These are phyloP conservation scores for Protobothrops mucrosquamatus DNA, from an alignment of 2,113 vertebrate species.

Conservation along the genomic window DNA sequence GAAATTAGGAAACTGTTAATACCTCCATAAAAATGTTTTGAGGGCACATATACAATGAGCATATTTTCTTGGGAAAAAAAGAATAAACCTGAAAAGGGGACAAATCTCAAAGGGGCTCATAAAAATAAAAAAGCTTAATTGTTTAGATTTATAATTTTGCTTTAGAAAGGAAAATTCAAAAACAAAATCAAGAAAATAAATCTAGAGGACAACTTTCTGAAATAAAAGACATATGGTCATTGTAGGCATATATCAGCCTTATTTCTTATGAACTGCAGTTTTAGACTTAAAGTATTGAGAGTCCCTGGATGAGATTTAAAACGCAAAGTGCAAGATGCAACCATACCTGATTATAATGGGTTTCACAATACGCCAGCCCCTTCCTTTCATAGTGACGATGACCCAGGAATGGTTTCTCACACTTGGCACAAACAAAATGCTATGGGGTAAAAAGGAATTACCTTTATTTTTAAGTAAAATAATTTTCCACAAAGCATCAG, in stretches of 20 bases:
- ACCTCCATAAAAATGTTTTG: not conserved
- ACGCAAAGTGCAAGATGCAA: not conserved
- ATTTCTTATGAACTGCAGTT: not conserved
- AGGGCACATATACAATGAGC: not conserved
- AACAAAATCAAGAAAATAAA: not conserved
- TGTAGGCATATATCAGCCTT: not conserved
- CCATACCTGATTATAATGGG: slow-evolving; percentile 96
- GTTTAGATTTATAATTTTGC: not conserved
- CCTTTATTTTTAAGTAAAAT: not conserved
- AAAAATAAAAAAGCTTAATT: not conserved
- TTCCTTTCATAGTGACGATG: slow-evolving; percentile 97
- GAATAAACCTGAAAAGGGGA: not conserved
- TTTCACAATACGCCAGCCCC: slow-evolving; percentile 96
- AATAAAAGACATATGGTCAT: not conserved
- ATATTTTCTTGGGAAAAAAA: not conserved
- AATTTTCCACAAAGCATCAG: not conserved
- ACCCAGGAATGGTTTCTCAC: slow-evolving; percentile 99
- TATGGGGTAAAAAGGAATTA: slow-evolving; percentile 56
- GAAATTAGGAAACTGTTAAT: not conserved
- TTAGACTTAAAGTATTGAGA: not conserved
- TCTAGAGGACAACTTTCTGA: not conserved
- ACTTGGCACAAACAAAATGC: slow-evolving; percentile 99
- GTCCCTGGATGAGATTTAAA: not conserved
- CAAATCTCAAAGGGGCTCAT: not conserved
- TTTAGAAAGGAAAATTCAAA: too few species aligned